Base-by-base conservation (phyloP, 2,797 vertebrate genomes). In the Periparus ater region DNA sequence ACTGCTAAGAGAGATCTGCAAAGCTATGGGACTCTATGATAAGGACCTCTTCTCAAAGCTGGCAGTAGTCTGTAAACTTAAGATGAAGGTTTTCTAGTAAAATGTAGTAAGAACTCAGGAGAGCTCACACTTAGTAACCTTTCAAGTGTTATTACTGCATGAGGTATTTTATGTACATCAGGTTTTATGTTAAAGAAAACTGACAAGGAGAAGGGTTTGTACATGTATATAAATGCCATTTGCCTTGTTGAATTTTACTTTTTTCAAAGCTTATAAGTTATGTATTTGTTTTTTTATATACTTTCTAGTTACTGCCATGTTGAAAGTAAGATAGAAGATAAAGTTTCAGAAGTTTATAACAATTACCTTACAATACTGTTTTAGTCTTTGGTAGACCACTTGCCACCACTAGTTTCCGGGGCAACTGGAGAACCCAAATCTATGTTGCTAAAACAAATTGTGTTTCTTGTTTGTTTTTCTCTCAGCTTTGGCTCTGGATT, bases 381-480 rank as follows among this genome's bases (percentile, higher is more conserved):
- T 65, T 58, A 53, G 55, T 67, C 53, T 65, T 58, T 87, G 34
- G n/a, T 70, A 73, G 42, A 66, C 51, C 8, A 11, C 51, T 90
- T 93, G 27, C 29, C 32, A 55, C 40, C 26, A 16, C 63, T 82
- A 70, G 91, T 92, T 95, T 67, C 77, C 58, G 55, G 80, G 85
- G 74, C 67, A 92, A 84, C 70, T 57, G 36, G 40, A 91, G 74
- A 81, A 87, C 17, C 47, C n/a, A 79, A 51, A 55, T 91, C 40
- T 82, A 1, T 42, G 67, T 75, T 88, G 58, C 61, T 96, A 72
- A 78, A 88, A 67, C 62, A 82, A 92, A 90, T 91, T 12, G 10
- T 12, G 13, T 77, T 63, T 23, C 72, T 88, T 89, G 57, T 81
- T 94, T 94, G 34, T 67, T 84, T 90, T 93, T 78, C 36, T 82